These are phyloP conservation scores for Vidua macroura DNA, from an alignment of 2,113 vertebrate species.

Conservation along the genomic window DNA sequence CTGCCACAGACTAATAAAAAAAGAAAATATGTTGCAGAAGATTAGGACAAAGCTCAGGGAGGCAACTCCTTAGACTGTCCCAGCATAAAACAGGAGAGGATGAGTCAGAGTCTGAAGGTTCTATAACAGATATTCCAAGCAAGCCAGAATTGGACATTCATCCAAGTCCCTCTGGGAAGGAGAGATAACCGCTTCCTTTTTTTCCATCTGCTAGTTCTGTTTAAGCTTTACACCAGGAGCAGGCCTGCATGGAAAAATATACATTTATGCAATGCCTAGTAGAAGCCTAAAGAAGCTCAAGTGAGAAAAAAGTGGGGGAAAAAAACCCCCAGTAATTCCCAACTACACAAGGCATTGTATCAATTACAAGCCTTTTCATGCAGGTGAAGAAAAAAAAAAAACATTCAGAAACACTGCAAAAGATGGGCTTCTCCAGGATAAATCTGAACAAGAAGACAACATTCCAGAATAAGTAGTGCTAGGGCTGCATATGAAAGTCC, in stretches of 20 bases:
- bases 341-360: neutral
- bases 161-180: neutral
- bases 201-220: neutral
- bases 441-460: neutral
- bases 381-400: neutral
- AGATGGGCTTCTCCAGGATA: neutral
- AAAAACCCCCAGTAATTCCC: neutral
- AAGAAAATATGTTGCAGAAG: neutral
- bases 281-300: neutral
- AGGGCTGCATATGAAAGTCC: neutral
- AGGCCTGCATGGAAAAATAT: neutral
- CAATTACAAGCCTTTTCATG: neutral
- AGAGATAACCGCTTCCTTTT: neutral
- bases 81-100: neutral
- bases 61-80: neutral
- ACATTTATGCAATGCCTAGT: neutral
- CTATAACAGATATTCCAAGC: neutral
- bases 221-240: neutral
- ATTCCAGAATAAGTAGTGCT: neutral
- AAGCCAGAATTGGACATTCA: neutral
- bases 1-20: neutral
- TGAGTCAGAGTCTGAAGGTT: constrained; percentile 19
- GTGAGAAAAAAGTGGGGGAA: accelerated
- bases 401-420: neutral
- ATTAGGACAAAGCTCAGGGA: neutral